phyloP scores from a whole-genome alignment of 2,888 invertebrate genomes.

The Lycocerus yunnanus region DNA sequence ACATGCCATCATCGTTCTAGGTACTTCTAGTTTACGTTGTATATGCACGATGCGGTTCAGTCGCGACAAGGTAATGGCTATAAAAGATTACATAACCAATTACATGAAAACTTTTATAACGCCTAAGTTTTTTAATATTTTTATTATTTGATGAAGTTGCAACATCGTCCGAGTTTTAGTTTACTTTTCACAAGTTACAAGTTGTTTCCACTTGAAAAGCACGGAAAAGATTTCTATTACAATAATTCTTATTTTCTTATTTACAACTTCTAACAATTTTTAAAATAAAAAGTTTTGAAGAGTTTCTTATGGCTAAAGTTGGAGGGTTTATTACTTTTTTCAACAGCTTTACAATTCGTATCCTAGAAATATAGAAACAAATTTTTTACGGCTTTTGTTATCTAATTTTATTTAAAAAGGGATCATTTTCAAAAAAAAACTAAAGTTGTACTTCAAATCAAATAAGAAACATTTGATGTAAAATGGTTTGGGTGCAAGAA shows the following conservation, averaged over 20 bases:
- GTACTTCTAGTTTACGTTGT: no score
- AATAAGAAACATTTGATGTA: background rate
- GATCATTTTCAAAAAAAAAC: background rate
- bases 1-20: no score
- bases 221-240: background rate
- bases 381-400: background rate
- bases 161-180: background rate
- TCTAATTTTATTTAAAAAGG: background rate
- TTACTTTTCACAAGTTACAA: background rate
- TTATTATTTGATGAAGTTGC: background rate
- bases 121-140: background rate
- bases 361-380: background rate
- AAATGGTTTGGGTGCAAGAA: background rate
- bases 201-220: background rate
- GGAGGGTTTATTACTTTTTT: background rate
- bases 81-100: background rate
- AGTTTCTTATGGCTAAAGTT: background rate
- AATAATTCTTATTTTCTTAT: background rate
- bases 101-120: background rate
- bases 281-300: background rate
- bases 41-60: no score
- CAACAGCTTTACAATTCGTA: background rate
- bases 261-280: background rate
- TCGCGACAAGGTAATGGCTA: no score
- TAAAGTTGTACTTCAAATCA: background rate